These are phyloP conservation scores for Chaetodon auriga DNA, from an alignment of 2,113 vertebrate genomes.

Conservation along the genomic window DNA sequence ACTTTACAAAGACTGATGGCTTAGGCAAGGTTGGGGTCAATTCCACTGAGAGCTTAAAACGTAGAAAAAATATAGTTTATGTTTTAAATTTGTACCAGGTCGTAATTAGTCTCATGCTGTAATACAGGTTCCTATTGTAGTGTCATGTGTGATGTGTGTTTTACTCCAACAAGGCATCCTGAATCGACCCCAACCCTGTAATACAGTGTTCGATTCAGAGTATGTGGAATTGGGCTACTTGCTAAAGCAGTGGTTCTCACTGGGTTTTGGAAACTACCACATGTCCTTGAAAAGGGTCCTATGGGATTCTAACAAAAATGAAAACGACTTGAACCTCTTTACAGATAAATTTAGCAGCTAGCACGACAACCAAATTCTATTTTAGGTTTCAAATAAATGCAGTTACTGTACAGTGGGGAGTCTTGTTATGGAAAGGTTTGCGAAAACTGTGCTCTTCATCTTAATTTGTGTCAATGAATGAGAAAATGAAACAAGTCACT, in stretches of 20 bases:
- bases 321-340: constrained; percentile 29
- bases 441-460: constrained; percentile 67
- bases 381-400: constrained; percentile 40
- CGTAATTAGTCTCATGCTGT: constrained; percentile 54
- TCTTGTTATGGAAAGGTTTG: constrained; percentile 14
- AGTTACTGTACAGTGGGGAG: constrained; percentile 58
- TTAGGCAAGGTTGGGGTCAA: constrained; percentile 81
- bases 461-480: constrained; percentile 37
- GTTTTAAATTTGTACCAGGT: constrained; percentile 37
- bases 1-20: constrained; percentile 82
- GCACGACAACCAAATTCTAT: constrained; percentile 42
- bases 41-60: constrained; percentile 72
- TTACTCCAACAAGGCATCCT: constrained; percentile 58
- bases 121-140: constrained; percentile 53
- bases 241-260: constrained; percentile 48
- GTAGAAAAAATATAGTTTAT: constrained; percentile 67
- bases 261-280: constrained; percentile 49
- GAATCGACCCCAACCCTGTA: constrained; percentile 77
- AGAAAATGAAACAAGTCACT: constrained; percentile 57
- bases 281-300: constrained; percentile 38
- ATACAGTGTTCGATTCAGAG: constrained; percentile 74
- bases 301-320: constrained; percentile 44
- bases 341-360: constrained; percentile 49
- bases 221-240: constrained; percentile 53
- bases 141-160: constrained; percentile 45